Evolutionary conservation across 2,888 invertebrate species (phyloP).

Genomic region (Alentia gelatinosa): DNA sequence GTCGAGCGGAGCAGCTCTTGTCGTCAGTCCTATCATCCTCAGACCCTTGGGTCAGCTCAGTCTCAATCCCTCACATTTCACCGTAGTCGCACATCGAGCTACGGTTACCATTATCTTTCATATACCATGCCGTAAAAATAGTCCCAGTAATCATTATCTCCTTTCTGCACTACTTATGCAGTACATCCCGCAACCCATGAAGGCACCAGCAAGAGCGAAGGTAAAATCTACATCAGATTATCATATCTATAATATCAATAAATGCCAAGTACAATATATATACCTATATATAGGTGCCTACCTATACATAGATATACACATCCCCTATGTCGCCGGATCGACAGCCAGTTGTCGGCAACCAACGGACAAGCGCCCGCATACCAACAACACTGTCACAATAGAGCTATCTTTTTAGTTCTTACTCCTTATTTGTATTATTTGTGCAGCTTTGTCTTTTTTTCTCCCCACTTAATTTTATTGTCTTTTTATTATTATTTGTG

Average conservation of each 20-base stretch:
- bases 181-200: conserved; percentile 2
- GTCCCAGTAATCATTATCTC: not conserved
- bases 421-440: not conserved
- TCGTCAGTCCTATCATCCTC: no score
- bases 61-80: no score
- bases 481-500: not conserved
- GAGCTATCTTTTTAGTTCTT: not conserved
- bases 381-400: not conserved
- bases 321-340: not conserved
- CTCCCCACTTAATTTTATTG: not conserved
- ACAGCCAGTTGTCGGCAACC: not conserved
- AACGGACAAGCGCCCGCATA: not conserved
- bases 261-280: not conserved
- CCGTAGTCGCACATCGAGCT: no score
- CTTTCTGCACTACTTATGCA: conserved; percentile 8
- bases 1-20: no score
- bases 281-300: not conserved
- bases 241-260: not conserved
- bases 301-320: not conserved
- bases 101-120: no score
- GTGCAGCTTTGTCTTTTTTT: not conserved
- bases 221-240: conserved; percentile 19
- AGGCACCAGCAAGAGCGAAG: conserved; percentile 27
- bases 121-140: not conserved
- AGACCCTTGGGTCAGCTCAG: no score